phyloP scores from a whole-genome alignment of 1,140 invertebrate genomes.

The Parapsyche elsis region DNA sequence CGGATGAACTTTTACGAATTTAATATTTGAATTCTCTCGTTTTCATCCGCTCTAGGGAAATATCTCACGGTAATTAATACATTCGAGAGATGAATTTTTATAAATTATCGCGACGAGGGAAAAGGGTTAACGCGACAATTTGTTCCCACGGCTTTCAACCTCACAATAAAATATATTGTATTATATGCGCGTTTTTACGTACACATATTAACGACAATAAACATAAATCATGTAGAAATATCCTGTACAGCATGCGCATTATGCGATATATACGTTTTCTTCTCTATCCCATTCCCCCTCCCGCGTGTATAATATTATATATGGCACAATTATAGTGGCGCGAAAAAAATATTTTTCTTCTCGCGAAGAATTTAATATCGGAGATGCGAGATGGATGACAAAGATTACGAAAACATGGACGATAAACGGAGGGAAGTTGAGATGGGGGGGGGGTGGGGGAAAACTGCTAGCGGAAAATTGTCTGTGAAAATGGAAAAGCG shows the following conservation, averaged over 20 bases:
- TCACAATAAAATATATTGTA: too few relatives aligned
- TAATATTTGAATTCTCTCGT: too few relatives aligned
- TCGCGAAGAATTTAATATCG: slow-evolving; percentile 16
- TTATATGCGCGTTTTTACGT: too few relatives aligned
- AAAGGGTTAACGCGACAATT: too few relatives aligned
- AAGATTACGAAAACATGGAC: background rate
- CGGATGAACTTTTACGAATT: too few relatives aligned
- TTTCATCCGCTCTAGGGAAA: too few relatives aligned
- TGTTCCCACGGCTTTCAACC: too few relatives aligned
- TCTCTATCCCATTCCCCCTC: too few relatives aligned
- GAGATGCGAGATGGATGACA: background rate
- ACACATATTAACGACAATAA: slow-evolving; percentile 5
- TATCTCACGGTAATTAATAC: too few relatives aligned
- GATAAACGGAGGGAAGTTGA: background rate
- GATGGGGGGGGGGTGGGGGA: background rate
- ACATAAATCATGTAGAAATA: slow-evolving; percentile 2
- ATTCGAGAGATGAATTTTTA: too few relatives aligned
- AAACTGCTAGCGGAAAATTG: background rate
- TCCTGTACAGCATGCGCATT: background rate
- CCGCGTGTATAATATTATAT: background rate
- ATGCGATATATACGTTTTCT: background rate
- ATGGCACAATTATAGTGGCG: background rate
- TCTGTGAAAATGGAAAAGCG: background rate
- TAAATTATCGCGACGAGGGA: too few relatives aligned
- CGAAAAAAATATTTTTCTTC: background rate